Percentiles rank a stretch among this genome's conserved stretches.
These are phyloP conservation scores for Sebastes trivittatus DNA, from an alignment of 2,797 vertebrate species.

Conservation along the genomic window DNA sequence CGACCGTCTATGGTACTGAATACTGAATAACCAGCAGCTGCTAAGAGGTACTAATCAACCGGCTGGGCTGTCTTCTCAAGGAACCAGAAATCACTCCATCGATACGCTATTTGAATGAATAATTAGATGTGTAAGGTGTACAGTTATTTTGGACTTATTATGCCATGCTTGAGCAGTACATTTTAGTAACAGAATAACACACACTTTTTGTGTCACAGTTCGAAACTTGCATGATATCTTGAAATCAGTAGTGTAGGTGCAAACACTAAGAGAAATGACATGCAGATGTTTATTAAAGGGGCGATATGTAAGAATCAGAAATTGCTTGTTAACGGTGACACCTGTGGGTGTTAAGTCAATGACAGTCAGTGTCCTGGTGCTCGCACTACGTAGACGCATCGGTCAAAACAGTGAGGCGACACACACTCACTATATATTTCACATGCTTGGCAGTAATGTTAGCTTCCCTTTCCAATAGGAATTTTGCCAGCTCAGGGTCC, in stretches of 20 bases:
- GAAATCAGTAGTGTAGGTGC: not conserved
- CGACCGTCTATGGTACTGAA: not conserved
- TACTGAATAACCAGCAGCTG: not conserved
- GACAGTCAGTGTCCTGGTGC: too few species aligned
- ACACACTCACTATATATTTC: too few species aligned
- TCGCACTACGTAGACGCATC: too few species aligned
- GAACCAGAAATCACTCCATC: constrained; percentile 11
- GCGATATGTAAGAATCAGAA: too few species aligned
- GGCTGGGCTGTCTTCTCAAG: constrained; percentile 21
- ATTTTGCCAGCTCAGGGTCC: too few species aligned
- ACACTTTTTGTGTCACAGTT: not conserved
- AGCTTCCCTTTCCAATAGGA: too few species aligned
- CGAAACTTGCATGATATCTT: not conserved
- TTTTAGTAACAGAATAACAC: not conserved
- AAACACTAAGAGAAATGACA: not conserved
- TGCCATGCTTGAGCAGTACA: not conserved
- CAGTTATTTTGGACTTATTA: not conserved
- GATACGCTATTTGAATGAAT: not conserved
- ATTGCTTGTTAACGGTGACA: too few species aligned
- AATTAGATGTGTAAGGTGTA: not conserved
- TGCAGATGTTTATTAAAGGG: not conserved
- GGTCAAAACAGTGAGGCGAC: too few species aligned
- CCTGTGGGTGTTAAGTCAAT: too few species aligned
- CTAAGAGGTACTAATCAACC: constrained; percentile 8
- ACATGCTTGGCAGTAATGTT: too few species aligned